phyloP scores from a whole-genome alignment of 30 jellyfish, hydroid and myxozoan species.

The Aurelia sp. region DNA sequence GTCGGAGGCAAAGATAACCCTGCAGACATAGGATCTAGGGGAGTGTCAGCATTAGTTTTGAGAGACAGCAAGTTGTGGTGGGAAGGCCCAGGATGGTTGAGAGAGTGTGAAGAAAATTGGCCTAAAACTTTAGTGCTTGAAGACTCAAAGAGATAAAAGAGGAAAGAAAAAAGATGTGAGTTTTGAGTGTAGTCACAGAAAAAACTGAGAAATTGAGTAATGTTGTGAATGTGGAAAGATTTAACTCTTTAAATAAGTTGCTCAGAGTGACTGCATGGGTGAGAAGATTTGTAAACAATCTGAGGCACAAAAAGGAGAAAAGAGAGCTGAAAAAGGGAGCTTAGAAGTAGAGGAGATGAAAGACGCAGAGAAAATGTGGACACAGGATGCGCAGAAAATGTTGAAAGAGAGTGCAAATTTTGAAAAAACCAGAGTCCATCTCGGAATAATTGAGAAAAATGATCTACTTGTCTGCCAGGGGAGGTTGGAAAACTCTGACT shows the following conservation, averaged over 20 bases:
- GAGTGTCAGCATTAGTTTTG: slow-evolving; percentile 1
- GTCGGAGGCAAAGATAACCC: slow-evolving; percentile 40
- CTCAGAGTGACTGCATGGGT: slow-evolving; percentile 32
- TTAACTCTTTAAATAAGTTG: not conserved
- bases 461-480: too few relatives aligned
- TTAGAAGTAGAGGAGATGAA: too few relatives aligned
- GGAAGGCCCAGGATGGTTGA: slow-evolving; percentile 50
- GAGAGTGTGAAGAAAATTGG: slow-evolving; percentile 8
- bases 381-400: too few relatives aligned
- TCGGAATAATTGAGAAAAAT: too few relatives aligned
- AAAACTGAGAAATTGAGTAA: not conserved
- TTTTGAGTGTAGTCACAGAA: not conserved
- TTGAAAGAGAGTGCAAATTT: too few relatives aligned
- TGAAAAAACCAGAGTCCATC: too few relatives aligned
- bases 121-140: not conserved
- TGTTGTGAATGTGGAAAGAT: not conserved
- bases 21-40: slow-evolving; percentile 59
- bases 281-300: not conserved
- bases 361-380: too few relatives aligned
- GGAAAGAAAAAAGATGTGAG: slow-evolving; percentile 7
- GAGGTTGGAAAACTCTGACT: too few relatives aligned
- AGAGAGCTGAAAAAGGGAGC: too few relatives aligned
- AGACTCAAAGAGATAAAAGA: slow-evolving; percentile 8
- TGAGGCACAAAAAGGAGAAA: not conserved
- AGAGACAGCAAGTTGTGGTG: slow-evolving; percentile 23